Evolutionary conservation across 2,888 invertebrate species (phyloP).

Genomic region (Eupithecia exiguata): DNA sequence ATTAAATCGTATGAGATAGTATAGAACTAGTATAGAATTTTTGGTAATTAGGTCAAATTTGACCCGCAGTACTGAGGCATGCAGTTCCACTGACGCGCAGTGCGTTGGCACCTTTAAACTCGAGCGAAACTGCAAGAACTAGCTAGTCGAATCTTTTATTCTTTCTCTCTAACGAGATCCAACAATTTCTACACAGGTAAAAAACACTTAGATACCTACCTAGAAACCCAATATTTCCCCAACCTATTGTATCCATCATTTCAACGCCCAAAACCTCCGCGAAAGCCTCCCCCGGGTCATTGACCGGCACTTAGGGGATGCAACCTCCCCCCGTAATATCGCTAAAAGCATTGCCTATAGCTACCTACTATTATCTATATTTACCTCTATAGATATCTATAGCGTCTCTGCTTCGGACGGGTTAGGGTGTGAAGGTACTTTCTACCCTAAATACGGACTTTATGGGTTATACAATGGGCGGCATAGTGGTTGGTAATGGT

Average conservation of each 20-base stretch:
- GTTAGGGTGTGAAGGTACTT: constrained; percentile 32
- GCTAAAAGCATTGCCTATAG: constrained; percentile 71
- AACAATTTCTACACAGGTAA: background rate
- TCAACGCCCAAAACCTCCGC: constrained; percentile 61
- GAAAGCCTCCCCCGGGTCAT: constrained; percentile 60
- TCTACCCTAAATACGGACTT: constrained; percentile 18
- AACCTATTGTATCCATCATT: constrained; percentile 35
- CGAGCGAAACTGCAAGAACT: no score
- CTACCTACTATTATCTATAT: constrained; percentile 33
- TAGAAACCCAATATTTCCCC: background rate
- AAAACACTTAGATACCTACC: background rate
- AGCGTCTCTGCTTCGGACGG: constrained; percentile 20
- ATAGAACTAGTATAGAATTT: no score
- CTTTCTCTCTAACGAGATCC: background rate
- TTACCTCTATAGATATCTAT: constrained; percentile 48
- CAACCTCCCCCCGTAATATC: constrained; percentile 62
- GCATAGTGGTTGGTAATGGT: background rate
- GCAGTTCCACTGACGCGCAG: no score
- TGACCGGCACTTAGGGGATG: constrained; percentile 62
- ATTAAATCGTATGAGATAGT: no score
- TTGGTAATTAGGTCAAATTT: no score
- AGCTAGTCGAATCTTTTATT: background rate
- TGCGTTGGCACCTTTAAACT: no score
- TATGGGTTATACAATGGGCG: background rate
- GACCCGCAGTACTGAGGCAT: no score